Percentiles rank a stretch among this genome's conserved stretches.
Conservation (phyloP, 2,888 invertebrate genomes). For the Drosophila tanythrix region DNA sequence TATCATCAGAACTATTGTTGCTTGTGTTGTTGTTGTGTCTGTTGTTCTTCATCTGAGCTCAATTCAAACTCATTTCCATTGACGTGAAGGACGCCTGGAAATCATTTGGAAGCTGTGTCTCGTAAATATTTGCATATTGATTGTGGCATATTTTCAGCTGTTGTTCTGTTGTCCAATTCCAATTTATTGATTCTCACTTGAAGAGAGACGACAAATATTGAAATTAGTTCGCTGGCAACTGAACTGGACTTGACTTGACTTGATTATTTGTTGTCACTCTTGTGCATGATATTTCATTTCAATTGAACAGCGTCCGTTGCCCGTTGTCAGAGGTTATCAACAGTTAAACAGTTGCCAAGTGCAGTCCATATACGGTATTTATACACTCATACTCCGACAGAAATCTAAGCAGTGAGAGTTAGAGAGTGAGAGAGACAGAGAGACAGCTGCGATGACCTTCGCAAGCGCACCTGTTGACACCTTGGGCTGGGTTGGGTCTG, state of each 20-base stretch:
- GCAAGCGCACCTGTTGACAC: constrained; percentile 63
- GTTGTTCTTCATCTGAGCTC: constrained; percentile 36
- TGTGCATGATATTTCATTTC: constrained; percentile 31
- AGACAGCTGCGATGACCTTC: constrained; percentile 40
- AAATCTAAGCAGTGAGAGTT: background rate
- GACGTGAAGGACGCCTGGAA: constrained; percentile 60
- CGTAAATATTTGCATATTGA: constrained; percentile 73
- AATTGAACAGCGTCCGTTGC: constrained; percentile 41
- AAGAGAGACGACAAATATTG: constrained; percentile 54
- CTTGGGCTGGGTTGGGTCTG: constrained; percentile 38
- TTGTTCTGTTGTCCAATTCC: constrained; percentile 43
- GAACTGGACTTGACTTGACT: constrained; percentile 27
- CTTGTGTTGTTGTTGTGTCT: constrained; percentile 8
- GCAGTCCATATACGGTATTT: constrained; percentile 16
- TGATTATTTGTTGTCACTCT: constrained; percentile 56
- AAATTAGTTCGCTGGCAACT: constrained; percentile 56
- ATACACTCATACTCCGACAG: background rate
- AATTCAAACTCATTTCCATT: constrained; percentile 65
- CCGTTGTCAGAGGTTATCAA: constrained; percentile 52
- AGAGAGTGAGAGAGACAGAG: constrained; percentile 3
- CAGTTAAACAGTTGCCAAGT: constrained; percentile 43
- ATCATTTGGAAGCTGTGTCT: constrained; percentile 30
- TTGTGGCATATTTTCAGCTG: constrained; percentile 63
- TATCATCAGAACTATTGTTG: constrained; percentile 27
- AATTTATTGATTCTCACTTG: constrained; percentile 61